Percentiles rank a stretch among this genome's conserved stretches.
Evolutionary conservation across 2,888 invertebrate genomes (phyloP).

Genomic region (Siphlonurus alternatus): DNA sequence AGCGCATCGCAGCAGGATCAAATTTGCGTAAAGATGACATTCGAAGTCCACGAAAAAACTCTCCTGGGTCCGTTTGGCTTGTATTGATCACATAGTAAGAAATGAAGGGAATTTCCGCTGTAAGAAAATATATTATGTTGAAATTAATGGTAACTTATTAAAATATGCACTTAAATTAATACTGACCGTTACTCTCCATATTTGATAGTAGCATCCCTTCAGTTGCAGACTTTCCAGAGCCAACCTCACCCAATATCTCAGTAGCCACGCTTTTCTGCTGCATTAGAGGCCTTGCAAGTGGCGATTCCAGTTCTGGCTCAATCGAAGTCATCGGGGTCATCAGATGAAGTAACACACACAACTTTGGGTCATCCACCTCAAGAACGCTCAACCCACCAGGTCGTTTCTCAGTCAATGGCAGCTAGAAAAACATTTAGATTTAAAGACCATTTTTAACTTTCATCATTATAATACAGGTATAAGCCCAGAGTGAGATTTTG

Average conservation of each 20-base stretch:
- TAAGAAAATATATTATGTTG: slow-evolving; percentile 16
- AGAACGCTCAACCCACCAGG: slow-evolving; percentile 46
- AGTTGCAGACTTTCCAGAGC: slow-evolving; percentile 51
- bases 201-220: slow-evolving; percentile 77
- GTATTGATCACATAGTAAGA: slow-evolving; percentile 82
- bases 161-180: not conserved
- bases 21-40: slow-evolving; percentile 71
- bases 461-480: no score
- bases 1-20: slow-evolving; percentile 61
- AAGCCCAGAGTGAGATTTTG: no score
- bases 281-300: slow-evolving; percentile 58
- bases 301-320: slow-evolving; percentile 72
- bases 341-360: slow-evolving; percentile 71
- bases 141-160: no score
- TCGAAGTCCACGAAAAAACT: slow-evolving; percentile 72
- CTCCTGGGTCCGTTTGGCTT: slow-evolving; percentile 64
- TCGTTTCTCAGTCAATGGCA: slow-evolving; percentile 39
- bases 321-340: slow-evolving; percentile 79
- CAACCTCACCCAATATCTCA: not conserved
- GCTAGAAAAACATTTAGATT: slow-evolving; percentile 32
- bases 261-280: slow-evolving; percentile 34
- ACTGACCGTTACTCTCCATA: slow-evolving; percentile 63
- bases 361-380: slow-evolving; percentile 76
- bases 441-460: no score
- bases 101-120: slow-evolving; percentile 83